phyloP scores from a whole-genome alignment of 2,888 invertebrate genomes.

The Kuschelorhynchus macadamiae region DNA sequence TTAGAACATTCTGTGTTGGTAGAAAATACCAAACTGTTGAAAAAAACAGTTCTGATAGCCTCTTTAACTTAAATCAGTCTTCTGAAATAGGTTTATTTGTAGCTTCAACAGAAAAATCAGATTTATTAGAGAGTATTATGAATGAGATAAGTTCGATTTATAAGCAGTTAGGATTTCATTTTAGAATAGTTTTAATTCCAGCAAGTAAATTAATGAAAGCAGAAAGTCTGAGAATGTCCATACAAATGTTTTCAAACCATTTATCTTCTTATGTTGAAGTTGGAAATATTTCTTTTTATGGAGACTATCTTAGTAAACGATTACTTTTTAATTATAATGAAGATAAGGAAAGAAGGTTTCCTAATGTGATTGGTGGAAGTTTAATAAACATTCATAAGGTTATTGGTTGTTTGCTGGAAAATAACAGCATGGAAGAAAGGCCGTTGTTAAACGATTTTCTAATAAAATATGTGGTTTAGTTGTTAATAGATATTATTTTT shows the following conservation, averaged over 20 bases:
- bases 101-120: slow-evolving; percentile 68
- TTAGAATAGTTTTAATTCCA: slow-evolving; percentile 75
- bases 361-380: slow-evolving; percentile 80
- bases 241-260: slow-evolving; percentile 83
- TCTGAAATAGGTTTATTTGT: slow-evolving; percentile 79
- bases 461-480: slow-evolving; percentile 27
- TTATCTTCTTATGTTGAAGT: slow-evolving; percentile 78
- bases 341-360: slow-evolving; percentile 74
- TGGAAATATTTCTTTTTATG: slow-evolving; percentile 80
- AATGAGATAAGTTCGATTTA: slow-evolving; percentile 74
- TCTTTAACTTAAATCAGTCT: slow-evolving; percentile 80
- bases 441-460: slow-evolving; percentile 45
- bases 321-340: slow-evolving; percentile 77
- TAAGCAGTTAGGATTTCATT: slow-evolving; percentile 77
- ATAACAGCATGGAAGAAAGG: slow-evolving; percentile 63
- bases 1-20: slow-evolving; percentile 80
- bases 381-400: slow-evolving; percentile 82
- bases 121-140: slow-evolving; percentile 73
- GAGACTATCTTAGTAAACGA: slow-evolving; percentile 83
- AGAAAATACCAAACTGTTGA: slow-evolving; percentile 75
- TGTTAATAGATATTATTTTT: slow-evolving; percentile 20
- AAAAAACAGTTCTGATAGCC: slow-evolving; percentile 63
- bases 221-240: slow-evolving; percentile 78
- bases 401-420: slow-evolving; percentile 81
- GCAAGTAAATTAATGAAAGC: slow-evolving; percentile 74